Evolutionary conservation across 2,113 vertebrate genomes (phyloP).

Genomic region (Phyllostomus discolor): DNA sequence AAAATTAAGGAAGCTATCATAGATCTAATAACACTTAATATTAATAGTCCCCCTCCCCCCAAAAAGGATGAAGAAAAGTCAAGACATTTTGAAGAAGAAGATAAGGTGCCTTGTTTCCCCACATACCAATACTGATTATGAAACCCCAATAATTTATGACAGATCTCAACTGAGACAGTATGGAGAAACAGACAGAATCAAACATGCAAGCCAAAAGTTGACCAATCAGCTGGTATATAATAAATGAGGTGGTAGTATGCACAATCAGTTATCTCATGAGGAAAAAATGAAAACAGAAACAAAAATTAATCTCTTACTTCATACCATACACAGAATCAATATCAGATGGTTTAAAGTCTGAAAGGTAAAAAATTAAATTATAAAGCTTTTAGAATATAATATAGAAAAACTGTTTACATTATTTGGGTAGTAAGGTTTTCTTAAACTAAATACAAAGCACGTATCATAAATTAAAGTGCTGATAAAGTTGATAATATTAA

Average conservation of each 20-base stretch:
- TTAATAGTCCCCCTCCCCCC: neutral
- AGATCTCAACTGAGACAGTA: neutral
- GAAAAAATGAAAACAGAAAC: neutral
- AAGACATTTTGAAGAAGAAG: neutral
- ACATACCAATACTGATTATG: neutral
- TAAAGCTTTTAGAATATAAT: neutral
- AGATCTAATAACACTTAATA: neutral
- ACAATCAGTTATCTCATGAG: neutral
- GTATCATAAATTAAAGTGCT: neutral
- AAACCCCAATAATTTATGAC: neutral
- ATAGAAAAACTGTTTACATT: neutral
- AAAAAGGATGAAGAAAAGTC: neutral
- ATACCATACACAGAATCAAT: neutral
- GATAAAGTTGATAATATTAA: neutral
- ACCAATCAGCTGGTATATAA: neutral
- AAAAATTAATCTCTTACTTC: slow-evolving; percentile 2
- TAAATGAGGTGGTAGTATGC: neutral
- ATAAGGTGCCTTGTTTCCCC: neutral
- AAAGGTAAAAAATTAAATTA: neutral
- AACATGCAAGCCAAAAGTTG: neutral
- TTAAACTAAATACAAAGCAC: neutral
- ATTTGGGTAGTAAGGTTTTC: neutral
- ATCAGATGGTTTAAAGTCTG: neutral
- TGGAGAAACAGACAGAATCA: neutral
- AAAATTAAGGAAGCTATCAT: neutral